Base-by-base conservation (phyloP, 2,888 invertebrate genomes). In the Trissoscelio sp. region DNA sequence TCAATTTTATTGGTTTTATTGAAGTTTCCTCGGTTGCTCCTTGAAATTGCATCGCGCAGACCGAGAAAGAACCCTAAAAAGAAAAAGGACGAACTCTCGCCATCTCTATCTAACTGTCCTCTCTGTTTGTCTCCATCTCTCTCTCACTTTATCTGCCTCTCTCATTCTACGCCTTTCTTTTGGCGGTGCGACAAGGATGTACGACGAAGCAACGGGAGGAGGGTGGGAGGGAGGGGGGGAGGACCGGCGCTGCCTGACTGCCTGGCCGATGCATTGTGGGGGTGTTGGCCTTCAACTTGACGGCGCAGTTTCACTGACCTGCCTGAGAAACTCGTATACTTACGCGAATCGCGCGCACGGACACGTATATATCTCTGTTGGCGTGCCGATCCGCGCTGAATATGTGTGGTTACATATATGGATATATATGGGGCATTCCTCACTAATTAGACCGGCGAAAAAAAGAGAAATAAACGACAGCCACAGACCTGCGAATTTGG, bases 271-370 rank as follows among this genome's bases (percentile, higher is more conserved):
- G 91, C 90, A 90, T 91, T 90, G 91, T 90, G 90, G 91, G 91
- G 91, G 91, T 91, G 91, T 91, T 91, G 91, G 91, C 91, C 91
- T 91, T 91, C 91, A 91, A 91, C 91, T 91, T 91, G 91, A 90
- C 91, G 91, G 90, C 89, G 91, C 90, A 90, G 91, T 91, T 91
- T 91, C 91, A 91, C 91, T 91, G 91, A 91, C 91, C 91, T 91
- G 91, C 91, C 91, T 91, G 91, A 91, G 91, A 91, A 91, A 90
- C 90, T 89, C 88, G 88, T 88, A 88, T 84, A 85, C 85, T 83
- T 85, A 87, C 86, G 85, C 87, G 87, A 86, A 85, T 87, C 87
- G 88, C 86, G 87, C 88, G 83, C 87, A 85, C 86, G 82, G 84
- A 84, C 84, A 85, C 84, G 67, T 82, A 83, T n/a, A n/a, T 70